Evolutionary conservation across 2,797 vertebrate genomes (phyloP), one percentile per base, ranked within the genome.

Genomic region (Phalanger gymnotis): DNA sequence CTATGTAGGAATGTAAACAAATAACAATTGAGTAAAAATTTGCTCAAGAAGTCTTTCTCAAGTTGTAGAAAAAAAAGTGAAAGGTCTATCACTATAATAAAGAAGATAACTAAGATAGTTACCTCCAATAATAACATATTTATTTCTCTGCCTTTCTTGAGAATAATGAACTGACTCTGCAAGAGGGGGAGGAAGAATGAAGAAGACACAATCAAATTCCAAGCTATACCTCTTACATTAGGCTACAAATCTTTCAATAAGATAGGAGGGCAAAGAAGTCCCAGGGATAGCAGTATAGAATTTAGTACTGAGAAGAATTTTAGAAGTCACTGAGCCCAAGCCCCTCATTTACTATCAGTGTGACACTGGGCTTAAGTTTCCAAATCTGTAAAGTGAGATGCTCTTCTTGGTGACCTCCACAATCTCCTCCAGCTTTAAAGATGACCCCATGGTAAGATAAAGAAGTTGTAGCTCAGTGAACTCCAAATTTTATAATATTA

Each of bases 71-170:
- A 95, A 93, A 95, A 81, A 31, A 92, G 34, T 40, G 95, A 53
- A 95, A 94, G n/a, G 57, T 81, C 90, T 94, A 92, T 30, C 93
- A 30, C 93, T 96, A 90, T 81, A 40, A 57, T 73, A 66, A 66
- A 34, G 34, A 73, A 40, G 34, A 19, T 40, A 73, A 73, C 34
- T 40, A 73, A 92, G 13, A 22, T 13, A 91, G 52, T 81, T 40
- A 28, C 92, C 51, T 40, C 90, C 12, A 89, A 55, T 87, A 57
- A 90, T 47, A 40, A 30, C 40, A 94, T 57, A 87, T 96, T 91
- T 66, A 92, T 94, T 91, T 91, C 73, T 81, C 73, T 92, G 51
- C 16, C 1, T 92, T 55, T 73, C 97, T 31, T 51, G 66, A 56
- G 66, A 81, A 97, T 27, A 81, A 56, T 53, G 5, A 90, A 52